phyloP scores from a whole-genome alignment of 2,888 invertebrate genomes.

The Spisula solida region DNA sequence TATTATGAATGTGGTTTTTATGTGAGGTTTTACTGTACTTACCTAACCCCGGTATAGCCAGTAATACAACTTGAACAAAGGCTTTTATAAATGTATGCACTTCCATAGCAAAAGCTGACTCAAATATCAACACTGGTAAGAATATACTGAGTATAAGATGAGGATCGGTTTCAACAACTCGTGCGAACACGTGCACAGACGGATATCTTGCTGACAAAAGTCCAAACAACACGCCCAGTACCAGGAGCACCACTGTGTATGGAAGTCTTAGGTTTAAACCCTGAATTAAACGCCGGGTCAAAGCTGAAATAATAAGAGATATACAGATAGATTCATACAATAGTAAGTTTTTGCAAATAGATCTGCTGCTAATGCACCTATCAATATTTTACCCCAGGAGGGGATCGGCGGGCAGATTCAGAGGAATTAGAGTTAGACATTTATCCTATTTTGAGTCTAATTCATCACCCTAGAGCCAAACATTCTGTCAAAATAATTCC shows the following conservation, averaged over 20 bases:
- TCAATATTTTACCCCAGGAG: too few species aligned
- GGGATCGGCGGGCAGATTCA: too few species aligned
- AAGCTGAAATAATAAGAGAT: constrained; percentile 72
- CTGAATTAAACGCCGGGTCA: constrained; percentile 76
- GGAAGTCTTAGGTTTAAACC: constrained; percentile 83
- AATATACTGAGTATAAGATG: constrained; percentile 87
- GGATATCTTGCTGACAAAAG: constrained; percentile 74
- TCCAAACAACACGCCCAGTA: constrained; percentile 86
- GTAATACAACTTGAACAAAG: constrained; percentile 84
- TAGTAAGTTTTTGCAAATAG: too few species aligned
- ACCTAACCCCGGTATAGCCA: constrained; percentile 87
- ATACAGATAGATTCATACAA: too few species aligned
- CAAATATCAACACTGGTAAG: constrained; percentile 88
- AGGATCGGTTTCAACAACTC: constrained; percentile 84
- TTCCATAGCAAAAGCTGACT: constrained; percentile 88
- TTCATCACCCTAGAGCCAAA: too few species aligned
- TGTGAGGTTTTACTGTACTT: constrained; percentile 58
- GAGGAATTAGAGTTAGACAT: too few species aligned
- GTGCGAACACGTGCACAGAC: constrained; percentile 75
- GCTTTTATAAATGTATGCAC: constrained; percentile 87
- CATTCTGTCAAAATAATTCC: too few species aligned
- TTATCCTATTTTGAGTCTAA: too few species aligned
- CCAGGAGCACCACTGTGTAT: constrained; percentile 87
- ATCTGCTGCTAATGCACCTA: too few species aligned
- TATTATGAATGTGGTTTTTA: too few species aligned